phyloP scores from a whole-genome alignment of 30 jellyfish, hydroid and myxozoan species.

The Cassiopea andromeda region DNA sequence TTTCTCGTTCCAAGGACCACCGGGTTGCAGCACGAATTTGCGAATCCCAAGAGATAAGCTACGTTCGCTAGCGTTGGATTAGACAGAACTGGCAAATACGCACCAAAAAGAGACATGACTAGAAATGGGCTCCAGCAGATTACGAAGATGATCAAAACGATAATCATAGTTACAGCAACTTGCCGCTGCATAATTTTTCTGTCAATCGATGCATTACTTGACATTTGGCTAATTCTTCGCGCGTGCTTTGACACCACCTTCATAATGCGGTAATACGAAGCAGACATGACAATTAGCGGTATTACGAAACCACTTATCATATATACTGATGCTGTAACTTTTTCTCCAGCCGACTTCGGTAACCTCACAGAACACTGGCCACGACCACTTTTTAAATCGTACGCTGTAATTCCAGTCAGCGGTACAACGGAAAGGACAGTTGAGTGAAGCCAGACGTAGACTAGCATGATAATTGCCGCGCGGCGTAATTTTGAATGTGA shows the following conservation, averaged over 20 bases:
- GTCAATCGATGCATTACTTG: slow-evolving; percentile 56
- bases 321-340: slow-evolving; percentile 63
- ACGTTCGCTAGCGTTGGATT: slow-evolving; percentile 66
- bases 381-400: slow-evolving; percentile 77
- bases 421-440: slow-evolving; percentile 68
- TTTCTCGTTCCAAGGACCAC: slow-evolving; percentile 76
- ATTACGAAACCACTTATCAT: slow-evolving; percentile 72
- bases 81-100: slow-evolving; percentile 65
- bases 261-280: slow-evolving; percentile 69
- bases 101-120: slow-evolving; percentile 79
- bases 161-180: slow-evolving; percentile 79
- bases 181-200: slow-evolving; percentile 68
- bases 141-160: slow-evolving; percentile 67
- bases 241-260: slow-evolving; percentile 59
- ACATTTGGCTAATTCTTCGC: slow-evolving; percentile 67
- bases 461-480: slow-evolving; percentile 72
- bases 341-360: slow-evolving; percentile 59
- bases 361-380: slow-evolving; percentile 79
- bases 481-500: slow-evolving; percentile 46
- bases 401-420: slow-evolving; percentile 46
- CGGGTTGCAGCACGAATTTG: slow-evolving; percentile 83
- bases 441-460: slow-evolving; percentile 68
- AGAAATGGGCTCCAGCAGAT: slow-evolving; percentile 85
- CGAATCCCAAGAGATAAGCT: slow-evolving; percentile 75
- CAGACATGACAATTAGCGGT: slow-evolving; percentile 67